Base-by-base conservation (phyloP, 2,797 vertebrate species). In the Centropyge bicolor region DNA sequence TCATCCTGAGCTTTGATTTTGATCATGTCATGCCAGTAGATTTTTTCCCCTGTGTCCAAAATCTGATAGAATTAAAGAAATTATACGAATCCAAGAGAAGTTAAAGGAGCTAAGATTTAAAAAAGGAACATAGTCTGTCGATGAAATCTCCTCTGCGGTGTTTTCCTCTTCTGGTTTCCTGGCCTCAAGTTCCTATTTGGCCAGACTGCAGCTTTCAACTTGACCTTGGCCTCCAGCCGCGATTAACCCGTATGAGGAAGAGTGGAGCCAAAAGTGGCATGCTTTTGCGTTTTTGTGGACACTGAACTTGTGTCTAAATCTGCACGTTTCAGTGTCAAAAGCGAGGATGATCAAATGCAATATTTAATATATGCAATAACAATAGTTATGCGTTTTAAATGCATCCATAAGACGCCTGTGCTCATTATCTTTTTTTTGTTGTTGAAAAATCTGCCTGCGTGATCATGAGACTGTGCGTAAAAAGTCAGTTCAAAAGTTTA, bases 151-250 rank as follows among this genome's bases (percentile, higher is more conserved):
- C 41, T 83, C 85, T 87, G 83, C 79, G 27, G 71, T 84, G 64
- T 82, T 93, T 90, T 78, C 82, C 82, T 89, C 61, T 43, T 49
- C 14, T 22, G 35, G 49, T 36, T 81, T 63, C 82, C 87, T 89
- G 82, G 84, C 88, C 70, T 90, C 76, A 52, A 77, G 79, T 73
- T 84, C 69, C 87, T 92, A 88, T 94, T 89, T 94, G 96, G 95
- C 95, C 90, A 94, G 95, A 94, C 95, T 92, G 90, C 92, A 95
- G 84, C 96, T 97, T 99, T 98, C 96, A 98, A 97, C 98, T 99
- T 99, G 98, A 99, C 98, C 98, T 99, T 99, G 97, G 97, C 97
- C 97, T 97, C 95, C 84, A 95, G 94, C 94, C 94, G 88, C 62
- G 94, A 95, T 94, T 93, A 93, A 93, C 91, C 88, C 71, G 54